Base-by-base conservation (phyloP, 1,140 invertebrate genomes). In the Pseudomyrmex concolor region DNA sequence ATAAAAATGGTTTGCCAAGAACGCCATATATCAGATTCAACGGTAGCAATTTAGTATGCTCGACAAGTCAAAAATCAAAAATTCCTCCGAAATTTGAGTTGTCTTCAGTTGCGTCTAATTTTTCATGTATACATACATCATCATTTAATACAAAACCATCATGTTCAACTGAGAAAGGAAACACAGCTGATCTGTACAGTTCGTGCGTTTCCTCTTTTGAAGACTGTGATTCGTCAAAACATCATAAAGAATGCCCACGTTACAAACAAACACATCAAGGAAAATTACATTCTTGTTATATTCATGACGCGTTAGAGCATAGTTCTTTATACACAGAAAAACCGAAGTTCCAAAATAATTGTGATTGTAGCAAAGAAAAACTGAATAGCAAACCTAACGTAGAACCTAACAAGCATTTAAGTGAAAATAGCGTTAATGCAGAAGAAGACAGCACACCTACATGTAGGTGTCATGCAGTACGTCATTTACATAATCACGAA, bases 51-150 rank as follows among this genome's bases (percentile, higher is more conserved):
- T 34, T 88, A 25, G 45, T 74, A 2, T 91, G 88, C 85, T 92
- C 92, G 0, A 89, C 88, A 2, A 89, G 83, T 15, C 93, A 91
- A 76, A 93, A 92, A 57, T 50, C 70, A 5, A 90, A 89, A 84
- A 19, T 62, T 13, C 84, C 84, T 10, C 50, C 76, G 5, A 84
- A 63, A 48, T 84, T 88, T 13, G 77, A 66, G 8, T 1, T 80
- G 8, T 70, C 63, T 13, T 68, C 66, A 25, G 76, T 19, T 34
- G 83, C 63, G 68, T 84, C 87, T 12, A 82, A 73, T 55, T 66
- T 73, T 78, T 88, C 84, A 34, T 84, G 85, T 80, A 62, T 68
- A 17, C 67, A 82, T 45, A 76, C 74, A 48, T 43, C 67, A n/a
- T 77, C 80, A 1, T 62, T 81, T 57, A 86, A 81, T 60, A 25